Evolutionary conservation across 2,113 vertebrate genomes (phyloP), one percentile per base, ranked within the genome.

Genomic region (Tyto alba): DNA sequence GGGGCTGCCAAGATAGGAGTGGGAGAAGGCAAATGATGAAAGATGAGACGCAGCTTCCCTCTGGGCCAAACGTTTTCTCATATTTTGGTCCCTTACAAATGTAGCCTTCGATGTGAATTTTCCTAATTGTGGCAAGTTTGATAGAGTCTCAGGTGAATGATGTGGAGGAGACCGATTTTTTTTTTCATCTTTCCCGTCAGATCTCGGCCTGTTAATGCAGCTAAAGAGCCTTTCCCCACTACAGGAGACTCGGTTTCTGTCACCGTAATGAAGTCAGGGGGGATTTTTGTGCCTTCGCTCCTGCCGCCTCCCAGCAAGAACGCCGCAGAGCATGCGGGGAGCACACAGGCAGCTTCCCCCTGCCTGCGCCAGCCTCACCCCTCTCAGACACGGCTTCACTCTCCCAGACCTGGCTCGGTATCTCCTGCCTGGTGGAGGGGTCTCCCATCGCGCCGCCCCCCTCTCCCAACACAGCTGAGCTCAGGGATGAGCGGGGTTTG

Each of bases 91-190:
- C 95, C 94, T 98, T 98, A 98, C 98, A 98, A 98, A 98, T 59
- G 97, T 97, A 96, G 95, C 97, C 97, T 98, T 98, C 90, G 19
- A 86, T 68, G 96, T 74, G 95, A 96, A 97, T 98, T 98, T 97
- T 97, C 97, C 97, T 98, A 98, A 98, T 98, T 95, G 95, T 97
- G 92, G 94, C 97, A 93, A 90, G 96, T 85, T 97, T 97, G 98
- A 96, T 90, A 88, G 94, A 96, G 96, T 97, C 98, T 96, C 97
- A 41, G 96, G 97, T 92, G 97, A 98, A 96, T 47, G 95, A 95
- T 95, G 95, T 96, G 79, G 72, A 97, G 93, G 96, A 98, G 97
- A 98, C 95, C 50, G 93, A 98, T 77, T 91, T 95, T 91, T 91
- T 95, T 91, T 87, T 96, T 92, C 82, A 43, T 94, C 92, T 97